Evolutionary conservation across 2,888 invertebrate species (phyloP), one percentile per base, ranked within the genome.

Genomic region (Panorpa germanica): DNA sequence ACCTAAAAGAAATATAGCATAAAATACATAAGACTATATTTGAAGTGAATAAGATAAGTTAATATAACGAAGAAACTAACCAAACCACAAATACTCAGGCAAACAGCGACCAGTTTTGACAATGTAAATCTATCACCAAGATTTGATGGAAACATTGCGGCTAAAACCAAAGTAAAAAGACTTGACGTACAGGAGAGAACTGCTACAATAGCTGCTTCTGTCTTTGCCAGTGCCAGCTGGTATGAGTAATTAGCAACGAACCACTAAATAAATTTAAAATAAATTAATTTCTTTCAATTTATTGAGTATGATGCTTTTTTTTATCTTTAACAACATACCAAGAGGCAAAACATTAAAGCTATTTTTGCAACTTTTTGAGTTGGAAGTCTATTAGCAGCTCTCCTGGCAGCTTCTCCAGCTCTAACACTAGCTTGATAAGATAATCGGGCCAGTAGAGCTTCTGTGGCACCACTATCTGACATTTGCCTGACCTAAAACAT

Each of bases 341-440:
- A 60, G 38, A 88, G 50, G 52, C 80, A 82, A 57, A 91, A 88
- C 34, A 81, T 62, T 28, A 86, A 58, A 4, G 90, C 85, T 16
- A 90, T 68, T 45, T 83, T 76, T 16, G 85, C 76, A 10, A 81
- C 74, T 54, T 74, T 67, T 41, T 64, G 58, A 2, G 51, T 48
- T 35, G 51, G 52, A 39, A 67, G 67, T 1, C 68, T 47, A 5
- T 59, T 50, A 3, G 82, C 65, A 21, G 78, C 73, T 33, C 76
- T 59, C 41, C 73, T 65, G 3, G 78, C 74, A 39, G 72, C 64
- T 49, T 82, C 81, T 13, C 76, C 72, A 30, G 86, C 86, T 35
- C 86, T 65, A 37, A 88, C 53, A 34, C 83, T 86, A 6, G 91
- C 91, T 39, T 83, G 73, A 63, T 93, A 95, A n/a, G 93, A 91